These are phyloP conservation scores for Phalera bucephala DNA, from an alignment of 2,888 invertebrate species.

Conservation along the genomic window DNA sequence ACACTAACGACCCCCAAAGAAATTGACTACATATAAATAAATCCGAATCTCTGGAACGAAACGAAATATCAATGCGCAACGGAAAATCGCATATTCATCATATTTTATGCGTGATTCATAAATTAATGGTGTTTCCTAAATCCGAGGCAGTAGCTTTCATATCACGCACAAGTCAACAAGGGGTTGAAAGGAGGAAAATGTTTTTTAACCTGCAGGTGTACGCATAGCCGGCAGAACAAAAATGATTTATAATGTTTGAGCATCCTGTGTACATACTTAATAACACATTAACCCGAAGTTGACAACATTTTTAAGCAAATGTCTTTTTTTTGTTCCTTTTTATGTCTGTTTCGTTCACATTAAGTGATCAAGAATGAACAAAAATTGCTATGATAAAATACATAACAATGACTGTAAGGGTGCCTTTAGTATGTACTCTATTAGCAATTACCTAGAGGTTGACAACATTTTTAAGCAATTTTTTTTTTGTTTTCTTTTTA, in stretches of 20 bases:
- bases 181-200: conserved; percentile 28
- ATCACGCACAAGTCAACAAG: conserved; percentile 38
- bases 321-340: too few relatives aligned
- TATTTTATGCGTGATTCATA: conserved; percentile 38
- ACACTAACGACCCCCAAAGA: too few relatives aligned
- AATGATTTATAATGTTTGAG: conserved; percentile 38
- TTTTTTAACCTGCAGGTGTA: conserved; percentile 25
- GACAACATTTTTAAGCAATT: too few relatives aligned
- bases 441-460: too few relatives aligned
- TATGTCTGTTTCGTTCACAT: too few relatives aligned
- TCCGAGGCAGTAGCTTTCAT: conserved; percentile 34
- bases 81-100: conserved; percentile 32
- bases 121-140: conserved; percentile 42
- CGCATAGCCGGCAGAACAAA: conserved; percentile 17
- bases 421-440: too few relatives aligned
- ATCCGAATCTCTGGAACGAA: conserved; percentile 9
- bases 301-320: background rate
- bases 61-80: conserved; percentile 7
- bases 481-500: too few relatives aligned
- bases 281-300: conserved; percentile 32
- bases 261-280: conserved; percentile 33
- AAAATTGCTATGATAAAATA: too few relatives aligned
- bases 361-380: too few relatives aligned
- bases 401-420: too few relatives aligned
- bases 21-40: conserved; percentile 5